Evolutionary conservation across 1,140 invertebrate species (phyloP).

Genomic region (Temnothorax longispinosus): DNA sequence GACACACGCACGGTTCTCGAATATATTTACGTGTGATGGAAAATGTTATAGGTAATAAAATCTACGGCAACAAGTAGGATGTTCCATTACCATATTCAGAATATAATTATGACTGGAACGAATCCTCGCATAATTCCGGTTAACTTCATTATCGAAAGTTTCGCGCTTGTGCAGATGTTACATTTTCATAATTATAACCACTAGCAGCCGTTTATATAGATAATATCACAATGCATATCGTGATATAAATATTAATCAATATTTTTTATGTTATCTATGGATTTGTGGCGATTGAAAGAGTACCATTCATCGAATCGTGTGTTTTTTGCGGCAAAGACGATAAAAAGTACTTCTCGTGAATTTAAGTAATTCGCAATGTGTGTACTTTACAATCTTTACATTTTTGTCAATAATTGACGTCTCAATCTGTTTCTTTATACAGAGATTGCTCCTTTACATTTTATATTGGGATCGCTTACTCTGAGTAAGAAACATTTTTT

Average conservation of each 20-base stretch:
- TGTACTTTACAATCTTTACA: not conserved
- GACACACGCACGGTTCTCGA: not conserved
- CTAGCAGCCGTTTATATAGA: not conserved
- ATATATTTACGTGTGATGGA: not conserved
- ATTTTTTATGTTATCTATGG: slow-evolving; percentile 8
- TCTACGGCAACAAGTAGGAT: not conserved
- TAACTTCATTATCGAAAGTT: slow-evolving; percentile 63
- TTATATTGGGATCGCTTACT: not conserved
- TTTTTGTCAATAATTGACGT: slow-evolving; percentile 15
- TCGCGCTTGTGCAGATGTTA: slow-evolving; percentile 39
- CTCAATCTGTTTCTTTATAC: not conserved
- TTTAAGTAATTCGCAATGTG: not conserved
- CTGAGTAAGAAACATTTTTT: not conserved
- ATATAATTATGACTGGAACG: not conserved
- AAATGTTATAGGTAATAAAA: slow-evolving; percentile 22
- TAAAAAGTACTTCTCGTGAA: not conserved
- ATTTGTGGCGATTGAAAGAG: not conserved
- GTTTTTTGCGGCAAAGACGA: not conserved
- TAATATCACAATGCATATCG: slow-evolving; percentile 32
- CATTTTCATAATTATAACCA: slow-evolving; percentile 52
- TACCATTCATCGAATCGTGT: not conserved
- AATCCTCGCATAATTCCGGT: slow-evolving; percentile 23
- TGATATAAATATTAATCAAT: slow-evolving; percentile 18
- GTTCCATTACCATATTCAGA: not conserved
- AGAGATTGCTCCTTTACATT: not conserved